phyloP scores from a whole-genome alignment of 1,140 invertebrate species.

The Heterodera schachtii region DNA sequence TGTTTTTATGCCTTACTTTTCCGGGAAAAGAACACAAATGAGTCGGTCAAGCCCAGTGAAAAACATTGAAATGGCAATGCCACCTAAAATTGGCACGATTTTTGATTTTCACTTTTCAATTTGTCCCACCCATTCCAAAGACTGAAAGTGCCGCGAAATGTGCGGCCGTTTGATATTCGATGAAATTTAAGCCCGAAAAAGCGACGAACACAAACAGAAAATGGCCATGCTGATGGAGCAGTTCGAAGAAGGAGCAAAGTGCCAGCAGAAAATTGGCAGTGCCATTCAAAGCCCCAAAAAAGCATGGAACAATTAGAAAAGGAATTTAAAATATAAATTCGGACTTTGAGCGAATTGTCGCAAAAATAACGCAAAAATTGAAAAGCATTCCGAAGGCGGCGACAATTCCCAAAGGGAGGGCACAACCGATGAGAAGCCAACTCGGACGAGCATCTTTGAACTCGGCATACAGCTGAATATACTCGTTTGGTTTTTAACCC shows the following conservation, averaged over 20 bases:
- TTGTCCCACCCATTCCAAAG: conserved; percentile 5
- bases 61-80: conserved; percentile 4
- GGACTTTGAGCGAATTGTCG: no score
- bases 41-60: conserved; percentile 24
- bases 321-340: no score
- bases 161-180: conserved; percentile 16
- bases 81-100: background rate
- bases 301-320: no score
- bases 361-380: background rate
- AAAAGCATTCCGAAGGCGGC: background rate
- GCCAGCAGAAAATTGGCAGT: conserved; percentile 17
- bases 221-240: conserved; percentile 17
- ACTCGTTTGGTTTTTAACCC: no score
- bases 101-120: background rate
- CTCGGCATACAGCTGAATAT: background rate
- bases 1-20: background rate
- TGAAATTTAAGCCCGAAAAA: conserved; percentile 22
- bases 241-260: conserved; percentile 11
- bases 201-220: conserved; percentile 11
- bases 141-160: background rate
- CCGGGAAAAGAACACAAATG: background rate
- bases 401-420: background rate
- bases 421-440: background rate
- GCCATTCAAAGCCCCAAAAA: conserved; percentile 14
- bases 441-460: background rate